Percentiles rank a stretch among this genome's conserved stretches.
These are phyloP conservation scores for Chloromyia formosa DNA, from an alignment of 2,888 invertebrate genomes.

Conservation along the genomic window DNA sequence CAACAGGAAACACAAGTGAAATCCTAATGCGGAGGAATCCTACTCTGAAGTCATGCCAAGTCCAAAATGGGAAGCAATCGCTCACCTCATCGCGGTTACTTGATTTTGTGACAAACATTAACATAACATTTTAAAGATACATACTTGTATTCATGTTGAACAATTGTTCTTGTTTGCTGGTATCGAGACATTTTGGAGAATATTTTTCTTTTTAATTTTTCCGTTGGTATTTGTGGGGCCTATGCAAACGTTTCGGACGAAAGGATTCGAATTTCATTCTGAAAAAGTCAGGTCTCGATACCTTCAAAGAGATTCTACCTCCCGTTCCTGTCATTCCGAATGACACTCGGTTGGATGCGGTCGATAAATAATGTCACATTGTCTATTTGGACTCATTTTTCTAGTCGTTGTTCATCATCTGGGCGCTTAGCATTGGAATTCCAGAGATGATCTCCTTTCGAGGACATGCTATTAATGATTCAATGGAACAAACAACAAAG, in stretches of 20 bases:
- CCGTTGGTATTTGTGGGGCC: too few relatives aligned
- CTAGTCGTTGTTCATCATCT: not conserved
- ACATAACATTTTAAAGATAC: constrained; percentile 25
- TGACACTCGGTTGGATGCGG: constrained; percentile 4
- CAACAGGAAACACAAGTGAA: constrained; percentile 12
- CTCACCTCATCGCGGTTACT: constrained; percentile 35
- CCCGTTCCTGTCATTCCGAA: not conserved
- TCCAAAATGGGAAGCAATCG: constrained; percentile 21
- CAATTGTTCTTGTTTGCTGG: too few relatives aligned
- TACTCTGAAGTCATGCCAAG: not conserved
- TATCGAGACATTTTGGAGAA: too few relatives aligned
- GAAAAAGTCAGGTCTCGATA: not conserved
- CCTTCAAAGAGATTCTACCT: not conserved
- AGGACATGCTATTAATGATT: not conserved
- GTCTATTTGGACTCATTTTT: constrained; percentile 23
- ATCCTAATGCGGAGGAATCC: constrained; percentile 5
- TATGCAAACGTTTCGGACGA: too few relatives aligned
- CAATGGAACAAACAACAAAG: not conserved
- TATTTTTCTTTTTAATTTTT: too few relatives aligned
- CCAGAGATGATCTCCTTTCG: not conserved
- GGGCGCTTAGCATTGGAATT: not conserved
- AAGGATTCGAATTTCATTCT: not conserved
- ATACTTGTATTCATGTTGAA: too few relatives aligned
- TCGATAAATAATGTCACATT: constrained; percentile 22
- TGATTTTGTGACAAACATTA: constrained; percentile 46